phyloP scores from a whole-genome alignment of 2,797 vertebrate species.

The Huso huso region DNA sequence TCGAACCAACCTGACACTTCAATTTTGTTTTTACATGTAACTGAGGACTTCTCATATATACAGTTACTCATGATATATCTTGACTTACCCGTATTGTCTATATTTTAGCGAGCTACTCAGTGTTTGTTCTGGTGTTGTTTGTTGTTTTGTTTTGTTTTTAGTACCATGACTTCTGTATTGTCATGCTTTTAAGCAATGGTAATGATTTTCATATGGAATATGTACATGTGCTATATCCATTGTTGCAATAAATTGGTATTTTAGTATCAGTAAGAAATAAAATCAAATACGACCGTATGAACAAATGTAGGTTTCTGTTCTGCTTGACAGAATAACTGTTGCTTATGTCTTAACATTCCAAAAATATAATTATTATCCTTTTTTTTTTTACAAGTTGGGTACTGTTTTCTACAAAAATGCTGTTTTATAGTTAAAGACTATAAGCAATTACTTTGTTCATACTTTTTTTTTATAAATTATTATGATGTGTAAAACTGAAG shows the following conservation, averaged over 20 bases:
- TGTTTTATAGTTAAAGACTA: conserved; percentile 35
- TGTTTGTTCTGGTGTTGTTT: conserved; percentile 31
- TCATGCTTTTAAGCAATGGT: conserved; percentile 37
- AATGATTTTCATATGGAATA: conserved; percentile 36
- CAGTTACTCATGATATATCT: background rate
- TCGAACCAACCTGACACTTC: no score
- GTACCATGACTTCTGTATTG: conserved; percentile 28
- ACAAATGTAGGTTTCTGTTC: conserved; percentile 36
- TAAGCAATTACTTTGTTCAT: conserved; percentile 37
- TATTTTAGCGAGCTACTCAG: conserved; percentile 31
- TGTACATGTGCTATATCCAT: conserved; percentile 44
- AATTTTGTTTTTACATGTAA: conserved; percentile 58
- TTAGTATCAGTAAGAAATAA: conserved; percentile 25
- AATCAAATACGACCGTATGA: conserved; percentile 32
- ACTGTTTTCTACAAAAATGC: conserved; percentile 41
- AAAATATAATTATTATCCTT: no score
- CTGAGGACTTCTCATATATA: conserved; percentile 29
- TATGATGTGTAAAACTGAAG: conserved; percentile 55
- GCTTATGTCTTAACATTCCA: conserved; percentile 38
- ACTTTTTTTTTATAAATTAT: conserved; percentile 59
- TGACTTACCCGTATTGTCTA: conserved; percentile 47
- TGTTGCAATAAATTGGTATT: conserved; percentile 31
- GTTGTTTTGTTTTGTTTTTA: conserved; percentile 35
- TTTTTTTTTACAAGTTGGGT: background rate
- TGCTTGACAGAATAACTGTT: conserved; percentile 33